Percentiles rank a stretch among this genome's conserved stretches.
Evolutionary conservation across 2,888 invertebrate genomes (phyloP).

Genomic region (Chouioia cunea): DNA sequence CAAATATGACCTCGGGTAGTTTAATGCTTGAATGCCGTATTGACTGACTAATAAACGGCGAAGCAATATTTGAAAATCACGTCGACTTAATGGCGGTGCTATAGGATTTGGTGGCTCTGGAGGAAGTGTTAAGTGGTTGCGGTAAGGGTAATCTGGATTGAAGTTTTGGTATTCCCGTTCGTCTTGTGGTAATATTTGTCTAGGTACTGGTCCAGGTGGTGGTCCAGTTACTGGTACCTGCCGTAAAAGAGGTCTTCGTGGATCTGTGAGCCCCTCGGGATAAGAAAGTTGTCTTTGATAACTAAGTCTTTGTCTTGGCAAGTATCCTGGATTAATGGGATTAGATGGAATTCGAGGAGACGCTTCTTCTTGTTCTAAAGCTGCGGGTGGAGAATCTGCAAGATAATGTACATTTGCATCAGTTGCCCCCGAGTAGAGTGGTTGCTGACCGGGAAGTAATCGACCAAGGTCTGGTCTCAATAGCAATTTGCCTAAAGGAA

Average conservation of each 20-base stretch:
- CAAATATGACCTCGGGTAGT: constrained; percentile 63
- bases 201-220: constrained; percentile 52
- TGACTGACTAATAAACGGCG: constrained; percentile 77
- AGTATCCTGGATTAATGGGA: constrained; percentile 52
- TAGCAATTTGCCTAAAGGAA: constrained; percentile 50
- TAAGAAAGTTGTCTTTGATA: constrained; percentile 54
- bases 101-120: constrained; percentile 72
- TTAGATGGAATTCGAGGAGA: constrained; percentile 53
- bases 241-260: constrained; percentile 53
- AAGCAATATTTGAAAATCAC: constrained; percentile 78
- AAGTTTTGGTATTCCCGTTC: constrained; percentile 59
- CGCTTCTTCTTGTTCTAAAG: constrained; percentile 55
- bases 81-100: constrained; percentile 78
- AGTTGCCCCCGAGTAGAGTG: constrained; percentile 57
- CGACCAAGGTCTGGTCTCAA: constrained; percentile 44
- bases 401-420: constrained; percentile 62
- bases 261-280: constrained; percentile 51
- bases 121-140: constrained; percentile 62
- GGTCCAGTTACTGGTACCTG: constrained; percentile 47
- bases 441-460: constrained; percentile 53
- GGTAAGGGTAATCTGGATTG: constrained; percentile 59
- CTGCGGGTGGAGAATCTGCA: constrained; percentile 58
- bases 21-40: constrained; percentile 63
- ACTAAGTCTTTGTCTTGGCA: constrained; percentile 53
- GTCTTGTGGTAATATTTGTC: constrained; percentile 50